Base-by-base conservation (phyloP, 2,888 invertebrate species). In the Drosophila multiciliata region DNA sequence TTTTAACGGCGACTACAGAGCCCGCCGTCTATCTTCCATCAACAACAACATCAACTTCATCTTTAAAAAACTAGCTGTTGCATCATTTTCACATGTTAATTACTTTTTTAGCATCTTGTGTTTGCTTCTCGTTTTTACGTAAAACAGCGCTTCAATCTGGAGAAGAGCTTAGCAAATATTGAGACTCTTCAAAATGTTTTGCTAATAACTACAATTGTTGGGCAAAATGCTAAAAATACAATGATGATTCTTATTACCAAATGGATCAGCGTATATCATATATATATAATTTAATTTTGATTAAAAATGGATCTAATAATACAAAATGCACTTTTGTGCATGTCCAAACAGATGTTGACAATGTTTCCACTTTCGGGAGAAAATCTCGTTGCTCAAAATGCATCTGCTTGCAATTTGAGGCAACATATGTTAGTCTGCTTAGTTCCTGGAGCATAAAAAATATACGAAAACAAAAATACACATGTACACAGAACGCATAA, bases 381-480 rank as follows among this genome's bases (percentile, higher is more conserved):
- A 78, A 81, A 73, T 63, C 20, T 55, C 42, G 57, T 29, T 53
- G 29, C 59, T 59, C 38, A 26, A 62, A 65, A 55, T 77, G 81
- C 78, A 78, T 67, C 78, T 78, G 78, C 65, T 80, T 81, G 78
- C 78, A 78, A 78, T 84, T 69, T 70, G 76, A 63, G 67, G 82
- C 87, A 81, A 81, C 88, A 88, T 86, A 75, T 89, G 90, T 87
- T 73, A 32, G 49, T 64, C 55, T 65, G 79, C 75, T 62, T 58
- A 61, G 61, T 66, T 59, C 49, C 67, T 70, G 67, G 49, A 50
- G 77, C 88, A 75, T 38, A 60, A 57, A 50, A 67, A 61, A 72
- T 58, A 65, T 50, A 67, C 62, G 66, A 53, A 67, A 35, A 68
- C 20, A 50, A 33, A 67, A 70, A 69, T 70, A 69, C 40, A 52